Evolutionary conservation across 2,797 vertebrate species (phyloP).

Genomic region (Karalla daura): DNA sequence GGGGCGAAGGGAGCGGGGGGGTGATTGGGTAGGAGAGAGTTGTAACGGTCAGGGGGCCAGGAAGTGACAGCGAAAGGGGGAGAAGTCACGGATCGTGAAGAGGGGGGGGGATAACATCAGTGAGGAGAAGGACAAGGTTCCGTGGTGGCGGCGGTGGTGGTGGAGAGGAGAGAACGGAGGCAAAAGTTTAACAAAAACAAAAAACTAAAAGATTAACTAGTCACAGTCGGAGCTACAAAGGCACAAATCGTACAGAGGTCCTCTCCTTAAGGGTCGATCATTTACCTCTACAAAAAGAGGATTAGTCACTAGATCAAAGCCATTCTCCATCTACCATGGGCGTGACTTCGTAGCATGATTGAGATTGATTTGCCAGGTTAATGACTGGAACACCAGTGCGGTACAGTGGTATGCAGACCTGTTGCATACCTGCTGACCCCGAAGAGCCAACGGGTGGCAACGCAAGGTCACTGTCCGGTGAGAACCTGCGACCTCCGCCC

Average conservation of each 20-base stretch:
- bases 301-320: neutral
- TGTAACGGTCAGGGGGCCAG: neutral
- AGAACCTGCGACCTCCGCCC: neutral
- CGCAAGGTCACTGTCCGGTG: neutral
- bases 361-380: neutral
- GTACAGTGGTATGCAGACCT: conserved; percentile 13
- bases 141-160: neutral
- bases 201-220: neutral
- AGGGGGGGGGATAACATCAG: neutral
- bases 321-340: neutral
- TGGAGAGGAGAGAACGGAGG: neutral
- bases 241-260: neutral
- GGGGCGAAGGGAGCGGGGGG: neutral
- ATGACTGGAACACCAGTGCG: neutral
- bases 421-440: neutral
- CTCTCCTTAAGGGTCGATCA: neutral
- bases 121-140: neutral
- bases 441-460: neutral
- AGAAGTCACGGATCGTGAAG: neutral
- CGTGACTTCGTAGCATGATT: neutral
- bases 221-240: neutral
- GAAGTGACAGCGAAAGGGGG: neutral
- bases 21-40: neutral
- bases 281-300: neutral
- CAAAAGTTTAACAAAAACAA: neutral